Evolutionary conservation across 2,113 vertebrate genomes (phyloP), one percentile per base, ranked within the genome.

Genomic region (Tyrannus savana): DNA sequence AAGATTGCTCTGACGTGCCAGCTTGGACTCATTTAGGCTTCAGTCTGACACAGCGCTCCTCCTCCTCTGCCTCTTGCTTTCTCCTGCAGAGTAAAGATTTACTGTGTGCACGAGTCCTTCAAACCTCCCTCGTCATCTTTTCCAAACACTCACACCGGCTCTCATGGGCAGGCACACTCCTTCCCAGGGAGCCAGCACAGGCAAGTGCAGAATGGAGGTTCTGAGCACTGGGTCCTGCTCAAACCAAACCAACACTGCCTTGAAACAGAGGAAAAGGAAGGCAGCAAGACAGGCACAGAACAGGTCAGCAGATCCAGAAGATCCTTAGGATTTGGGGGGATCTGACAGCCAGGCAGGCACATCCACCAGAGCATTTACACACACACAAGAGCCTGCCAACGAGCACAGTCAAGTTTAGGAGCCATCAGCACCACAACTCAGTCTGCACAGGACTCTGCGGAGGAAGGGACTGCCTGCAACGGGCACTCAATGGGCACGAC

Each of bases 21-120:
- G 66, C 79, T 84, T 62, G 73, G 95, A 90, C 37, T 94, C 89
- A 53, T 67, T 88, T 30, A 56, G 84, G 78, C 60, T 96, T 86
- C 90, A 75, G 88, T 60, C 84, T 96, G 93, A 97, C 93, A 95
- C 39, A 72, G 81, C 0, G 25, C 93, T 94, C 81, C 83, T 96
- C 80, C 92, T 96, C 82, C 84, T 96, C 79, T 89, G 62, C 88
- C 90, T 88, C 81, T 95, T 37, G 62, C 94, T 82, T 76, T 87
- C 84, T 62, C 74, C 90, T 66, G 74, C 89, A 79, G 73, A 68
- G 78, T 33, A 72, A 92, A 94, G 96, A 94, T 84, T 92, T 87
- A 89, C 52, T 74, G 76, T 64, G 31, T 33, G 55, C 86, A 33
- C 50, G 83, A 96, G 62, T 79, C 93, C 92, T 94, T 94, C 79